Percentiles rank a stretch among this genome's conserved stretches.
phyloP scores from a whole-genome alignment of 1,140 invertebrate species.

The Trypoxylus dichotomus region DNA sequence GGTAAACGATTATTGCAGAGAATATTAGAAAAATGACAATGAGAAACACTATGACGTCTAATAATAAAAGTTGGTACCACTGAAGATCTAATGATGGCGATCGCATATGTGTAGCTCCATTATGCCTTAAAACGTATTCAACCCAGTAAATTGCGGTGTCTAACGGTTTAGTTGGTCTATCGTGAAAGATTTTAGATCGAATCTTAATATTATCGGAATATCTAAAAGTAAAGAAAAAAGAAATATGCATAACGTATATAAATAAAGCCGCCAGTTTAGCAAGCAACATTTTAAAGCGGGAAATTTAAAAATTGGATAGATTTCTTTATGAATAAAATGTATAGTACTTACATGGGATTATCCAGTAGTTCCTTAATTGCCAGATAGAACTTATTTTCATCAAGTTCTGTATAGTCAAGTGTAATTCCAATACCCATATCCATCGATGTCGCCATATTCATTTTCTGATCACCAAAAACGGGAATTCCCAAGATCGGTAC shows the following conservation, averaged over 20 bases:
- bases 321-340: not conserved
- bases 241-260: no score
- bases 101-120: conserved; percentile 65
- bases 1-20: not conserved
- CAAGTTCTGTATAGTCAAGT: conserved; percentile 45
- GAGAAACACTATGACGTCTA: conserved; percentile 45
- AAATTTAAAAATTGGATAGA: no score
- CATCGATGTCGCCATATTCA: conserved; percentile 53
- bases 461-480: conserved; percentile 58
- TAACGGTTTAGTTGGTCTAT: conserved; percentile 58
- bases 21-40: not conserved
- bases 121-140: conserved; percentile 68
- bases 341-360: conserved; percentile 42
- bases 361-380: conserved; percentile 43
- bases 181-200: conserved; percentile 59
- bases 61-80: conserved; percentile 56
- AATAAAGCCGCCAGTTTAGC: no score
- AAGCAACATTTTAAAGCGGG: not conserved
- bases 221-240: conserved; percentile 36
- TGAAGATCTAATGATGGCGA: conserved; percentile 61
- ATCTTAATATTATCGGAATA: conserved; percentile 51
- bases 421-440: conserved; percentile 48
- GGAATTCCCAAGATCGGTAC: conserved; percentile 59
- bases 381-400: conserved; percentile 40
- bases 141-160: conserved; percentile 70